A percentile compares a stretch with the other conserved stretches of the same genome.
Conservation (phyloP, 2,888 invertebrate genomes). For the Atethmia centrago region DNA sequence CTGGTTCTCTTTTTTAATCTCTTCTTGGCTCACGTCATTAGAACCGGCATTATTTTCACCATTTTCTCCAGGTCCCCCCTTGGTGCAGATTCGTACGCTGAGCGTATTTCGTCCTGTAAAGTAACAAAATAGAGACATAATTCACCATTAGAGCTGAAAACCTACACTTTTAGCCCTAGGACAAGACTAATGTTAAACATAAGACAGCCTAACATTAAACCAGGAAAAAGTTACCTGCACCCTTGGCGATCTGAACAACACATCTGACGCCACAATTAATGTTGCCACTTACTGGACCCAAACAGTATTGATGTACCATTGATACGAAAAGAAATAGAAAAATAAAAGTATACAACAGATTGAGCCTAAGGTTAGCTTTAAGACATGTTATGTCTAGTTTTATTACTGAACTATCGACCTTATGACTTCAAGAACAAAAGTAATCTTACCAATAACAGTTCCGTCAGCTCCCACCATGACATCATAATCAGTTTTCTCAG, state of each 20-base stretch:
- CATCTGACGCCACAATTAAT: too few relatives aligned
- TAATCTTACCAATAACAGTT: constrained; percentile 76
- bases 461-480: constrained; percentile 76
- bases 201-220: neutral
- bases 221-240: neutral
- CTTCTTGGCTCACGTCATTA: constrained; percentile 5
- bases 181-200: neutral
- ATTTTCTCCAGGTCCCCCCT: constrained; percentile 30
- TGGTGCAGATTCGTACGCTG: constrained; percentile 73
- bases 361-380: neutral
- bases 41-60: constrained; percentile 33
- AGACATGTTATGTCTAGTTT: neutral
- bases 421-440: neutral
- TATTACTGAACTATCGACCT: neutral
- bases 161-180: neutral
- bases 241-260: neutral
- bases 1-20: constrained; percentile 18
- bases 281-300: too few relatives aligned
- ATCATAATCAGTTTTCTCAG: constrained; percentile 73
- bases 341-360: neutral
- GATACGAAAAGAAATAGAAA: neutral
- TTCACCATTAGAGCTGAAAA: neutral
- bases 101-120: constrained; percentile 73
- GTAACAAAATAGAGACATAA: constrained; percentile 4
- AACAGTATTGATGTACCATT: neutral